Percentiles rank a stretch among this genome's conserved stretches.
phyloP scores from a whole-genome alignment of 2,888 invertebrate species.

The Caenorhabditis sp. region DNA sequence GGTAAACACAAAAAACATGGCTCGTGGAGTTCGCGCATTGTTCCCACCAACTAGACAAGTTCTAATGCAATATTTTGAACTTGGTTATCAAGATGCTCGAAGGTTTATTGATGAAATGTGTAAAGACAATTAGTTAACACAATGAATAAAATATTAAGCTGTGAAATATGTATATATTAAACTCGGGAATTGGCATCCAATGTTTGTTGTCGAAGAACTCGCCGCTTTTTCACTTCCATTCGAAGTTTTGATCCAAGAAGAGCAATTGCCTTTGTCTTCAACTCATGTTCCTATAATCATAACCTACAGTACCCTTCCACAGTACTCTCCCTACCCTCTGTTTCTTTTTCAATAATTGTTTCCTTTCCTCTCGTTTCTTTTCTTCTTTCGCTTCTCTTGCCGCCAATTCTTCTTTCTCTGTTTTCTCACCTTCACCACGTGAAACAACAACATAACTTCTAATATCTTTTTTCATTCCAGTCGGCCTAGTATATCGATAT shows the following conservation, averaged over 20 bases:
- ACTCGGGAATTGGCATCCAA: conserved; percentile 31
- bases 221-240: conserved; percentile 20
- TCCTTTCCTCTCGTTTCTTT: conserved; percentile 30
- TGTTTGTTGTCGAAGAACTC: conserved; percentile 29
- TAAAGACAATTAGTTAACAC: too few species aligned
- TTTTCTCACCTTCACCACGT: conserved; percentile 38
- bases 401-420: conserved; percentile 33
- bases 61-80: conserved; percentile 70
- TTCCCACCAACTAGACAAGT: conserved; percentile 71
- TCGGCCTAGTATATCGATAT: conserved; percentile 90
- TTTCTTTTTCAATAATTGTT: conserved; percentile 33
- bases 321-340: conserved; percentile 24
- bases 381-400: conserved; percentile 39
- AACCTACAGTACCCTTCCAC: too few species aligned
- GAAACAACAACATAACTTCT: conserved; percentile 68
- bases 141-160: background rate
- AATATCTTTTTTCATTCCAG: conserved; percentile 66
- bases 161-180: conserved; percentile 1
- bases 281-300: conserved; percentile 34
- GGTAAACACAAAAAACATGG: conserved; percentile 71
- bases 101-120: conserved; percentile 65
- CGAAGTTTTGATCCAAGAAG: conserved; percentile 24
- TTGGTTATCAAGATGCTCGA: conserved; percentile 71
- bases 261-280: conserved; percentile 34
- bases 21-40: conserved; percentile 70